A percentile compares a stretch with the other conserved stretches of the same genome.
phyloP scores from a whole-genome alignment of 1,140 invertebrate species.

The Drosophila ogumai region DNA sequence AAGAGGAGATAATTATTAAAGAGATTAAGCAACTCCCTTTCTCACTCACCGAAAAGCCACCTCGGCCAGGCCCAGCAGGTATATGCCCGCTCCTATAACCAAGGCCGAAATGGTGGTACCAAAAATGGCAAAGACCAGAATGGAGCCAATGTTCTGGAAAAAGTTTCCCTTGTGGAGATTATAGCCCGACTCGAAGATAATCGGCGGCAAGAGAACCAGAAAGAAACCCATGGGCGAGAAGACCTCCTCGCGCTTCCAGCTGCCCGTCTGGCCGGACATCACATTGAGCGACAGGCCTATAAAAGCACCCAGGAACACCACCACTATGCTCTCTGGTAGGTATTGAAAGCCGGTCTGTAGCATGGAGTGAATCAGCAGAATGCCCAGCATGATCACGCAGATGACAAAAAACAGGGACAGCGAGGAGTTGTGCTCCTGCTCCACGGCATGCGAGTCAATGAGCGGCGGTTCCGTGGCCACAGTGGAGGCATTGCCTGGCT shows the following conservation, averaged over 20 bases:
- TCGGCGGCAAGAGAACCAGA: slow-evolving; percentile 97
- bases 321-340: slow-evolving; percentile 98
- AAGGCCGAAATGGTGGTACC: slow-evolving; percentile 98
- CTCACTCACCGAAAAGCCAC: slow-evolving; percentile 90
- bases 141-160: slow-evolving; percentile 98
- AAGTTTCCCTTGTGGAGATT: slow-evolving; percentile 99
- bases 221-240: slow-evolving; percentile 99
- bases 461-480: slow-evolving; percentile 73
- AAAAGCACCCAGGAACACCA: slow-evolving; percentile 96
- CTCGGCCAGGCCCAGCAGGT: slow-evolving; percentile 94
- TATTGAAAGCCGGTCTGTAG: slow-evolving; percentile 98
- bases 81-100: slow-evolving; percentile 95
- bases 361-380: slow-evolving; percentile 97
- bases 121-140: slow-evolving; percentile 97
- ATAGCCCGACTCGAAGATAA: slow-evolving; percentile 99
- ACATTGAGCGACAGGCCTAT: slow-evolving; percentile 96
- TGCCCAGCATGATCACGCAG: slow-evolving; percentile 95
- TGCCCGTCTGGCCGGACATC: slow-evolving; percentile 95
- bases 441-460: slow-evolving; percentile 92
- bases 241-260: slow-evolving; percentile 98
- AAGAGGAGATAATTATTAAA: neutral
- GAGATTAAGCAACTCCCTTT: neutral
- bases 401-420: slow-evolving; percentile 98
- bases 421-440: slow-evolving; percentile 97
- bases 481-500: slow-evolving; percentile 44